Base-by-base conservation (phyloP, 2,888 invertebrate genomes). In the Euspilapteryx auroguttella region DNA sequence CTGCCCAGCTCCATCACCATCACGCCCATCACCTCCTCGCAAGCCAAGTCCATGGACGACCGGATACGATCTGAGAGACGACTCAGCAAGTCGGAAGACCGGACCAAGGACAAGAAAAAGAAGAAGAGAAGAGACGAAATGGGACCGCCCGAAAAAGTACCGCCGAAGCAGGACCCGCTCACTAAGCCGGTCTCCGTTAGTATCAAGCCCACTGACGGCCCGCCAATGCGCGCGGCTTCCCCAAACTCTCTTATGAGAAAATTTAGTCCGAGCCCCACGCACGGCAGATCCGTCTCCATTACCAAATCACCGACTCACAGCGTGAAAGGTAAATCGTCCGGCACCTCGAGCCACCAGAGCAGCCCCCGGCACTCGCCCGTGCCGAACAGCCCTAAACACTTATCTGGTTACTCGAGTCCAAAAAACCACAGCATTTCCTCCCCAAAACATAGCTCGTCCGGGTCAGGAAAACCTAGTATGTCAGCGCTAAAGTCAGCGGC, bases 401-500 rank as follows among this genome's bases (percentile, higher is more conserved):
- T 82, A 29, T 61, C 84, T 8, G 82, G 84, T 12, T 82, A 85
- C 34, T 85, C 86, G 30, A 87, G 86, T 56, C 87, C 86, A 41
- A 89, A 88, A 65, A 86, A 85, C 48, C 89, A 88, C 49, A 85
- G 85, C 27, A 83, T 86, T 11, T 83, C 85, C 9, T 89, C 89
- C 10, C 90, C 91, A 12, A 91, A 90, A 53, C 89, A 89, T 41
- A 79, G 79, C 41, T 81, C 83, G 13, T 80, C 83, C 1, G 79
- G 85, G 31, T 85, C 89, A 1, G 92, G 92, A 1, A 93, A 93
- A 49, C 92, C 92, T 1, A 91, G 91, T 46, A 90, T 93, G 89
- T 89, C 90, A 0, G 83, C 91, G 1, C 58, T 92, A 12, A 92
- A 92, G 51, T 91, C 87, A 21, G 89, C 90, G 1, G 79, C 85